Base-by-base conservation (phyloP, 53 echinoderm and acorn worm genomes). In the Crossaster papposus region DNA sequence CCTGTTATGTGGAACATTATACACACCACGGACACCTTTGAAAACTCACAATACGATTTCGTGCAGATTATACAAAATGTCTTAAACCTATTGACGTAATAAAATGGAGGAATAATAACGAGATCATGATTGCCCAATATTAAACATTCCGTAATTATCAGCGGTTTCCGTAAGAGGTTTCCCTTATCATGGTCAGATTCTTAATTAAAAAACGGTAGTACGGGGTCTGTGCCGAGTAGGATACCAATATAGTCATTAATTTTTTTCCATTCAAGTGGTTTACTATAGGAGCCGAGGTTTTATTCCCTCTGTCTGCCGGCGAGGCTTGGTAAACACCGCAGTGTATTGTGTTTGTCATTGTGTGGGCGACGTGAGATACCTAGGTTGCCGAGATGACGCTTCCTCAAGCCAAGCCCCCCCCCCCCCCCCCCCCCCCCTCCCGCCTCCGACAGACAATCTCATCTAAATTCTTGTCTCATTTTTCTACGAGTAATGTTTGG, bases 171-270 rank as follows among this genome's bases (percentile, higher is more conserved):
- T 29, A 30, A 30, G 28, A 30, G 79, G 79, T 7, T 37, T 68
- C 70, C 32, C 83, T 70, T 72, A 54, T 31, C 52, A 51, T 31
- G 72, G 30, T 51, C 70, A 52, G 32, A 37, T 22, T 72, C 72
- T 71, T 84, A 84, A 84, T 84, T 84, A 84, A 84, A 82, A 84
- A 71, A 29, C 26, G 62, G 64, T 64, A 62, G 64, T n/a, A 83
- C 38, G 73, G 84, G 78, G 78, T 2, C 78, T 26, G 8, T 14
- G 14, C 75, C 4, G 75, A 23, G 22, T 51, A 44, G 20, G 78
- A 78, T 78, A 78, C 78, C 5, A 78, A 78, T n/a, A n/a, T n/a
- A n/a, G n/a, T n/a, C n/a, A n/a, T 78, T 78, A 51, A 78, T 78
- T 44, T 51, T 76, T 58, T 58, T 13, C 53, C 77, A 78, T 78